Base-by-base conservation (phyloP, 2,888 invertebrate genomes). In the Smittia sp. region DNA sequence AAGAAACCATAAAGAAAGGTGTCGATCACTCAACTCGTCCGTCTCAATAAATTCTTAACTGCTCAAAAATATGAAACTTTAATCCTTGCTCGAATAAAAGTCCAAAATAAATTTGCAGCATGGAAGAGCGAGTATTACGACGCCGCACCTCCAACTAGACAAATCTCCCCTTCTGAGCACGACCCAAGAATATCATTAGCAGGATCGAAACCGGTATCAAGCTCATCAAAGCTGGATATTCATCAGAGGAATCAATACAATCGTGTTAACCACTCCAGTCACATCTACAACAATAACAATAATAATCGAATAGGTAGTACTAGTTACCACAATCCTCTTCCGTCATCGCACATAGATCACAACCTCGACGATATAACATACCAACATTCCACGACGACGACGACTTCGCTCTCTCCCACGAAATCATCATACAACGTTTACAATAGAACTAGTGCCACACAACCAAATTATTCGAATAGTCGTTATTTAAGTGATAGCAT, bases 201-300 rank as follows among this genome's bases (percentile, higher is more conserved):
- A 13, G 62, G 62, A 65, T 39, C 73, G 13, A 22, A 65, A 46
- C 73, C 73, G 65, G 22, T 73, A 27, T 63, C 73, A 25, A 65
- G 73, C 24, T 25, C 73, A 15, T 72, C 75, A 74, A 80, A 81
- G 72, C 77, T 83, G 77, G 82, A 83, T 78, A 82, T 82, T 67
- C 81, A 82, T 75, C 82, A 83, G 76, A 79, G 79, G 73, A 81
- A 81, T 76, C 79, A 78, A 63, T 80, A 81, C 75, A 83, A 82
- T 78, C 81, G 81, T 79, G 84, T 83, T 77, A 83, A 84, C 83
- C 86, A 83, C 27, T 73, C 73, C 6, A 73, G 73, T 65, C 73
- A 73, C 18, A 63, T 52, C 27, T 65, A 65, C 46, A 73, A 46
- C 62, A 73, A 73, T 27, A 38, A 67, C 20, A 32, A 32, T 25